A percentile compares a stretch with the other conserved stretches of the same genome.
These are phyloP conservation scores for Myotis lucifugus DNA, from an alignment of 2,113 vertebrate genomes.

Conservation along the genomic window DNA sequence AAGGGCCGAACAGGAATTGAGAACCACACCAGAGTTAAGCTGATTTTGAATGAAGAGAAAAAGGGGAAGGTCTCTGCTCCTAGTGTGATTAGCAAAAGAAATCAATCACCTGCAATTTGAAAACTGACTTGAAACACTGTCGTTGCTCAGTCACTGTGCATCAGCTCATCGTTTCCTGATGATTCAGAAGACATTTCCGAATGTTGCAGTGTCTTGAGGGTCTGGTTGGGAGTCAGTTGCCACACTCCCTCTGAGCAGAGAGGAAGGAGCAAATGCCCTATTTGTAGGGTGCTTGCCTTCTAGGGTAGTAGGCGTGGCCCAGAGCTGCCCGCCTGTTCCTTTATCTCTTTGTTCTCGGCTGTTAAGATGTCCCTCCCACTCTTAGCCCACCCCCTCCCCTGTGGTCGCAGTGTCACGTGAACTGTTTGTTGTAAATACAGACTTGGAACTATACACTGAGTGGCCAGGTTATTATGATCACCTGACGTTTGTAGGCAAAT, in stretches of 20 bases:
- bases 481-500: too few species aligned
- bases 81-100: not conserved
- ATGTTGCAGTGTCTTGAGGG: not conserved
- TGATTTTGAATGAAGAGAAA: not conserved
- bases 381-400: not conserved
- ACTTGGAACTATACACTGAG: not conserved
- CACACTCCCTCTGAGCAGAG: not conserved
- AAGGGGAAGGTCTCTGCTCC: not conserved
- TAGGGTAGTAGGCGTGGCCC: not conserved
- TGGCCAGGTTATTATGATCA: too few species aligned
- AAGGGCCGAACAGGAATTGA: not conserved
- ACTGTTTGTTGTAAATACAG: not conserved
- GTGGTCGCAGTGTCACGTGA: accelerated
- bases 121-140: not conserved
- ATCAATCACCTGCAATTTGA: not conserved
- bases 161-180: not conserved
- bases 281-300: not conserved
- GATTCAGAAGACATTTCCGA: not conserved
- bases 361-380: not conserved
- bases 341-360: not conserved
- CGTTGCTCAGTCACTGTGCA: not conserved
- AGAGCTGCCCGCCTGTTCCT: too few species aligned
- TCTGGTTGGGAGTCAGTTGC: not conserved
- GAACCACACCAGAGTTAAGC: not conserved
- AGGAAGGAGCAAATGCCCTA: not conserved